phyloP scores from a whole-genome alignment of 2,113 vertebrate genomes.

The Nerophis ophidion region DNA sequence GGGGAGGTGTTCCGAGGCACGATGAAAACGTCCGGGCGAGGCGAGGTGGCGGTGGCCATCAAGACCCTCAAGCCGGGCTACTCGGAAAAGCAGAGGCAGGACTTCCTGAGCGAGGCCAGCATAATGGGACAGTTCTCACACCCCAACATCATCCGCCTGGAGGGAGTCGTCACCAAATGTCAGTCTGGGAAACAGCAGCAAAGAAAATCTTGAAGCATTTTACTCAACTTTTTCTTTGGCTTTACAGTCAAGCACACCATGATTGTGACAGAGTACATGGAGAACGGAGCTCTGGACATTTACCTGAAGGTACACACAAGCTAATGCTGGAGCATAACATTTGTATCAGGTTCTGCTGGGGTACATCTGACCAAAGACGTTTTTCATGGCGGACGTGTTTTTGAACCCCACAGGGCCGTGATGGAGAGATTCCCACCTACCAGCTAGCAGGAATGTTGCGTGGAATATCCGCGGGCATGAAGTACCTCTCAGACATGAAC shows the following conservation, averaged over 20 bases:
- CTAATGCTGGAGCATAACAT: not conserved
- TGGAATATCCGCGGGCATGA: conserved; percentile 91
- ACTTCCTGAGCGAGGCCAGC: conserved; percentile 93
- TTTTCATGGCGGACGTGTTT: not conserved
- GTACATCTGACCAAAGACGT: not conserved
- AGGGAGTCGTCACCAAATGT: conserved; percentile 95
- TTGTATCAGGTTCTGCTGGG: not conserved
- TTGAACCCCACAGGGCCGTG: conserved; percentile 76
- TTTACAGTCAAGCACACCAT: conserved; percentile 89
- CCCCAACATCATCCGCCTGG: conserved; percentile 92
- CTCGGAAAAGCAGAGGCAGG: conserved; percentile 91
- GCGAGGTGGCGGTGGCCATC: conserved; percentile 85
- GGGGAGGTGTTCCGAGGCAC: conserved; percentile 90
- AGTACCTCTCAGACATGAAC: conserved; percentile 94
- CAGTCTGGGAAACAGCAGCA: conserved; percentile 46
- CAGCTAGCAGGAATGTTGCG: conserved; percentile 90
- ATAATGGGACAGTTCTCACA: conserved; percentile 99
- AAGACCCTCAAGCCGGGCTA: conserved; percentile 92
- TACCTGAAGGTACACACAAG: conserved; percentile 79
- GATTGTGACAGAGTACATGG: conserved; percentile 97
- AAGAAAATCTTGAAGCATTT: not conserved
- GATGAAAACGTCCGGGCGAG: conserved; percentile 75
- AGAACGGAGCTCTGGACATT: conserved; percentile 92
- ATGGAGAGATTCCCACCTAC: conserved; percentile 80
- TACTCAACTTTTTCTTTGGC: conserved; percentile 20